These are phyloP conservation scores for Enteromius paludinosus DNA, from an alignment of 2,797 vertebrate species.

Conservation along the genomic window DNA sequence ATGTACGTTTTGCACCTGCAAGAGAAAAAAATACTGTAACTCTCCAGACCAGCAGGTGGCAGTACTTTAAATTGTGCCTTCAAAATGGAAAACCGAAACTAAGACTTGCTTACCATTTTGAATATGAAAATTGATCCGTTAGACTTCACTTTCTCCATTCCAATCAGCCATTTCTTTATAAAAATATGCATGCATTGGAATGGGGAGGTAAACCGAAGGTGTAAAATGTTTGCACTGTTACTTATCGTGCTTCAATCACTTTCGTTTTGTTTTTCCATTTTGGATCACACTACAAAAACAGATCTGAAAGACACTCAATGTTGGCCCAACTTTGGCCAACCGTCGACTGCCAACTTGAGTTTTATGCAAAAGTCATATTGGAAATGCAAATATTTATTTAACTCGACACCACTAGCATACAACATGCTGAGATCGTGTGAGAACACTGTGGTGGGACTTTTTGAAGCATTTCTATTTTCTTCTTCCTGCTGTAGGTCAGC, in stretches of 20 bases:
- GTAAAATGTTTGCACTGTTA: neutral
- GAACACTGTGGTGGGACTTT: neutral
- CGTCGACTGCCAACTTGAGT: neutral
- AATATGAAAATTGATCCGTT: neutral
- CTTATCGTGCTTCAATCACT: neutral
- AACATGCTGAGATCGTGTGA: neutral
- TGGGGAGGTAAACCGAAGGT: neutral
- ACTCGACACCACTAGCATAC: neutral
- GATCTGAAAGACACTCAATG: neutral
- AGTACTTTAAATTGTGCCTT: neutral
- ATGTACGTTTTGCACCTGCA: neutral
- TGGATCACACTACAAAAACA: neutral
- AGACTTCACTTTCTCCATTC: neutral
- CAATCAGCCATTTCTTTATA: neutral
- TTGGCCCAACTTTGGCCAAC: neutral
- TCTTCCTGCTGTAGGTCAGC: conserved; percentile 83
- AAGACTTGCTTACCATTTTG: neutral
- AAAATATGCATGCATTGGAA: neutral
- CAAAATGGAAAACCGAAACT: neutral
- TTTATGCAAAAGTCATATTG: neutral
- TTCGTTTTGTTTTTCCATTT: neutral
- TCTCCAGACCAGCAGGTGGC: neutral
- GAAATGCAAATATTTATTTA: neutral
- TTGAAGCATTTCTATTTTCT: neutral
- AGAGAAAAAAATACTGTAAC: neutral